Percentiles rank a stretch among this genome's conserved stretches.
Evolutionary conservation across 1,140 invertebrate species (phyloP).

Genomic region (Eueides isabella): DNA sequence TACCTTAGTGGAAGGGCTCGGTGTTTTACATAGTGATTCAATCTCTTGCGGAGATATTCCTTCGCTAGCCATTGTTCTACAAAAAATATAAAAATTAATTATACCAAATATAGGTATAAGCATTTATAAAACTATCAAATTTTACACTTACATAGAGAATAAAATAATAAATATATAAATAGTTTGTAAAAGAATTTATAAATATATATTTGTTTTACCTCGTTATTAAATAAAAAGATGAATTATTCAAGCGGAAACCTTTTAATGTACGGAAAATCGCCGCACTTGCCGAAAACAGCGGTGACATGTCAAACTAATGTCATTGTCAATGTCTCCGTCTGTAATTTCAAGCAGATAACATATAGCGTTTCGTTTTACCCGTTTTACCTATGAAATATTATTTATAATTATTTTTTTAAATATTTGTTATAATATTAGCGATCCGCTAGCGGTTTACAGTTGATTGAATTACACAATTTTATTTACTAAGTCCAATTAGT

Average conservation of each 20-base stretch:
- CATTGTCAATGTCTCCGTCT: neutral
- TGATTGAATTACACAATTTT: too few relatives aligned
- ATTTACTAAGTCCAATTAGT: too few relatives aligned
- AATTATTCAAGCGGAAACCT: neutral
- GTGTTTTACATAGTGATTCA: constrained; percentile 84
- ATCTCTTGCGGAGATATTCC: constrained; percentile 85
- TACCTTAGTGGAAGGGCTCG: constrained; percentile 85
- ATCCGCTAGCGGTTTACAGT: too few relatives aligned
- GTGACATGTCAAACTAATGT: neutral
- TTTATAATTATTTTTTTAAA: too few relatives aligned
- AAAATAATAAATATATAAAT: neutral
- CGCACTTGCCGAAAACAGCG: neutral
- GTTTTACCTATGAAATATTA: neutral
- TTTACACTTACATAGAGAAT: neutral
- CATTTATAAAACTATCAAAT: neutral
- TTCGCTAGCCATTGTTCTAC: constrained; percentile 75
- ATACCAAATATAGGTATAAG: too few relatives aligned
- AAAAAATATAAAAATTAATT: constrained; percentile 36
- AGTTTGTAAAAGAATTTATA: neutral
- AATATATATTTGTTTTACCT: neutral
- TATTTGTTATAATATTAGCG: too few relatives aligned
- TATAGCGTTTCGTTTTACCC: neutral
- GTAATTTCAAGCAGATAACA: neutral
- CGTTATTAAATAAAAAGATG: neutral
- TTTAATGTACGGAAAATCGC: neutral